phyloP scores from a whole-genome alignment of 1,140 invertebrate species.

The Halictus rubicundus region DNA sequence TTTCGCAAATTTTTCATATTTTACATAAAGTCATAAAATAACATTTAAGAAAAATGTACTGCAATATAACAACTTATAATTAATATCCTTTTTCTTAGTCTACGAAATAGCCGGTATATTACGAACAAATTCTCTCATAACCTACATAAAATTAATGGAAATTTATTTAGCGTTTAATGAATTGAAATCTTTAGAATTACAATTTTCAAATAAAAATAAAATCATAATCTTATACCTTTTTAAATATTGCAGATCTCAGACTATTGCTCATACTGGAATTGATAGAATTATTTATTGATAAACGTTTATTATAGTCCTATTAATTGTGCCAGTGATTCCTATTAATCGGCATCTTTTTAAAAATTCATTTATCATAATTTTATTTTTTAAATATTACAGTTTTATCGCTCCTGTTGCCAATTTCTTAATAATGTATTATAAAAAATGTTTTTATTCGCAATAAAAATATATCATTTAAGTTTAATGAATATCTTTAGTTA shows the following conservation, averaged over 20 bases:
- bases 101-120: neutral
- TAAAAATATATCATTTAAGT: neutral
- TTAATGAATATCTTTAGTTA: neutral
- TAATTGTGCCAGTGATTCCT: too few species aligned
- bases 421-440: neutral
- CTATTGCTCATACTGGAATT: conserved; percentile 37
- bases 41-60: neutral
- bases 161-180: neutral
- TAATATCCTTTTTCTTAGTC: neutral
- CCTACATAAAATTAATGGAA: neutral
- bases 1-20: neutral
- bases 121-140: neutral
- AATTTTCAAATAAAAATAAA: neutral
- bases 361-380: too few species aligned
- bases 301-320: neutral
- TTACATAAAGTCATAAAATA: neutral
- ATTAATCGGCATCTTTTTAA: too few species aligned
- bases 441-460: neutral
- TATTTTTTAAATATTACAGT: neutral
- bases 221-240: conserved; percentile 41
- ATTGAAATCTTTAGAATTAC: neutral
- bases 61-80: neutral
- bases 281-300: conserved; percentile 18
- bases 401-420: neutral
- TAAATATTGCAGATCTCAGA: conserved; percentile 36